Conservation (phyloP, 2,888 invertebrate genomes). For the Microctonus brassicae region DNA sequence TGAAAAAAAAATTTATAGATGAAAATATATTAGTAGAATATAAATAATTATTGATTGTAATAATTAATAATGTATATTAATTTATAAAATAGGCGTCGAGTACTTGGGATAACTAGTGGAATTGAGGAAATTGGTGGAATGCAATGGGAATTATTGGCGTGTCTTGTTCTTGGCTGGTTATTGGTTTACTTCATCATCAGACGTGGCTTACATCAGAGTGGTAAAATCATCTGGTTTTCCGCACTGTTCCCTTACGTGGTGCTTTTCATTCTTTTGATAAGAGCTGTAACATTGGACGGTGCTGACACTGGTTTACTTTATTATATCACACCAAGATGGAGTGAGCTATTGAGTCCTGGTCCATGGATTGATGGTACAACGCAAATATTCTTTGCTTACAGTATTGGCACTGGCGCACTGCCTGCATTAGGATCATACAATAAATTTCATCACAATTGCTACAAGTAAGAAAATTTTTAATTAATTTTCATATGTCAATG, state of each 20-base stretch:
- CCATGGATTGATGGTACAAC: slow-evolving; percentile 84
- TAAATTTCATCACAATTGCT: slow-evolving; percentile 82
- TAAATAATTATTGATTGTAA: neutral
- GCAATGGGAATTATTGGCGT: slow-evolving; percentile 78
- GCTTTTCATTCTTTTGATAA: slow-evolving; percentile 75
- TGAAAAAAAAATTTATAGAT: no score
- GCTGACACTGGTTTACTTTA: slow-evolving; percentile 76
- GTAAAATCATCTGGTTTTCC: slow-evolving; percentile 85
- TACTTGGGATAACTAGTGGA: slow-evolving; percentile 74
- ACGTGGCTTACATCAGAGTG: slow-evolving; percentile 82
- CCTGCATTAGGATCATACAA: slow-evolving; percentile 83
- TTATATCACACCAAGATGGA: slow-evolving; percentile 77
- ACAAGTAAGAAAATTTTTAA: slow-evolving; percentile 71
- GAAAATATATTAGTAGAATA: no score
- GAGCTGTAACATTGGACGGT: slow-evolving; percentile 79
- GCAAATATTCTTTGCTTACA: slow-evolving; percentile 84
- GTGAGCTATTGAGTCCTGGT: slow-evolving; percentile 71
- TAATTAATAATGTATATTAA: neutral
- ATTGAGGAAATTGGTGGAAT: slow-evolving; percentile 77
- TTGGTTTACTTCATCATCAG: slow-evolving; percentile 80
- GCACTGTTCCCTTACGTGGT: slow-evolving; percentile 82
- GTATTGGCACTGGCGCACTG: slow-evolving; percentile 82
- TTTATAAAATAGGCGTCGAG: slow-evolving; percentile 71
- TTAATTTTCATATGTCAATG: neutral
- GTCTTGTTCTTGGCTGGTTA: slow-evolving; percentile 77